A percentile compares a stretch with the other conserved stretches of the same genome.
Evolutionary conservation across 2,113 vertebrate genomes (phyloP).

Genomic region (Nycticebus coucang): DNA sequence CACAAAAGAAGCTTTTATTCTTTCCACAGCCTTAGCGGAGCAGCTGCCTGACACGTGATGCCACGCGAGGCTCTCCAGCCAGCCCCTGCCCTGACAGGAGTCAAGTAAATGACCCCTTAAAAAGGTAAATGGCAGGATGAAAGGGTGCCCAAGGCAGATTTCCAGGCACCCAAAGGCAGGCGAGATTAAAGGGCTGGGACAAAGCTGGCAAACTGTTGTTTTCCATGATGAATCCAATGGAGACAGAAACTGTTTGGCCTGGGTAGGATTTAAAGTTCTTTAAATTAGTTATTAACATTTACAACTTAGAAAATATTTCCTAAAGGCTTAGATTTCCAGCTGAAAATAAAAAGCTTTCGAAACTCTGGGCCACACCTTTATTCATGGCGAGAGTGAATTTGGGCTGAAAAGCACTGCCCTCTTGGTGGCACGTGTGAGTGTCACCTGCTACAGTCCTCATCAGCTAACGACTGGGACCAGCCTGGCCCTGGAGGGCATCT

Average conservation of each 20-base stretch:
- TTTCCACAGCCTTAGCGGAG: not conserved
- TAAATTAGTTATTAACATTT: not conserved
- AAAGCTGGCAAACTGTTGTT: not conserved
- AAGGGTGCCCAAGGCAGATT: not conserved
- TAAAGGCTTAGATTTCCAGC: not conserved
- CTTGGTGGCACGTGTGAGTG: not conserved
- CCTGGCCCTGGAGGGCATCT: not conserved
- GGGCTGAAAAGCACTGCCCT: not conserved
- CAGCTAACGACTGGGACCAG: rapidly evolving
- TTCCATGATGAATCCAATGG: not conserved
- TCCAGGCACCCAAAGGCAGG: not conserved
- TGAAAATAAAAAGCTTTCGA: not conserved
- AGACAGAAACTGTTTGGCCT: not conserved
- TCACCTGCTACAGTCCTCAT: not conserved
- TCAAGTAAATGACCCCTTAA: not conserved
- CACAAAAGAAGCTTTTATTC: not conserved
- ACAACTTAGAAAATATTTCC: not conserved
- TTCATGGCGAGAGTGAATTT: not conserved
- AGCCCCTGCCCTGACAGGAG: not conserved
- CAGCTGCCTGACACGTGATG: not conserved
- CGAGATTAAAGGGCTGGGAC: not conserved
- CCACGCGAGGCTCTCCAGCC: rapidly evolving
- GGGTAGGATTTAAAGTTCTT: not conserved
- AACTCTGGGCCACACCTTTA: not conserved
- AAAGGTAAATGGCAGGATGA: not conserved